Evolutionary conservation across 2,113 vertebrate species (phyloP), one percentile per base, ranked within the genome.

Genomic region (Pomatorhinus ruficollis): DNA sequence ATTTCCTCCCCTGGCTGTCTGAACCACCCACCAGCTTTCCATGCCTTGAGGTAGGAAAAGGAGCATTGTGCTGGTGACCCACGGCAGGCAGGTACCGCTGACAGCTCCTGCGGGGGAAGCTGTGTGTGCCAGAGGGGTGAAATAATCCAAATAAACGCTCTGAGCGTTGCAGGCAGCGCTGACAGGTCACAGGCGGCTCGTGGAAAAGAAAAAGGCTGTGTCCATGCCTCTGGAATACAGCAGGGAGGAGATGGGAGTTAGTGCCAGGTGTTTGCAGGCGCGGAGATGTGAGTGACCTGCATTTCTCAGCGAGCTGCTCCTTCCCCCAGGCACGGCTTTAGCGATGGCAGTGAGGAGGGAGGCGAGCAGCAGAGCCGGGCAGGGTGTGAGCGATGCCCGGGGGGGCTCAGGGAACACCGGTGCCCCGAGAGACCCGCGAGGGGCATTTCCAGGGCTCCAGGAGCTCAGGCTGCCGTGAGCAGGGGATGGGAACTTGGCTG

Each of bases 1-100:
- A 83, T 97, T 97, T 95, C 95, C 95, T 95, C 88, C 69, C 44
- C 76, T 59, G 76, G 54, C 47, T 92, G 75, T 52, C 59, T 66
- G 92, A 92, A 37, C 88, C 94, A 89, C 90, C 95, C 95, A 86
- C 54, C 68, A 59, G 72, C 80, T 95, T 95, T 95, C 96, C 94
- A 33, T 87, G 96, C 93, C 96, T 90, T 28, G 80, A 81, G 96
- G 95, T 87, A 63, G 94, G 93, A 93, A 88, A 80, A 70, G 52
- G 52, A 95, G 52, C 12, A 0, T 9, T 17, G 68, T 65, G 59
- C 75, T 35, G 63, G 76, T 92, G 96, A 64, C 91, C 90, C 17
- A 1, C 6, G 31, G 76, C 76, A 0, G 66, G 65, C 68, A 64
- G 79, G 92, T 37, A 79, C 54, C 3, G 2, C 50, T 40, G 95